Conservation (phyloP, 2,797 vertebrate genomes). For the Steatocranus sp. region DNA sequence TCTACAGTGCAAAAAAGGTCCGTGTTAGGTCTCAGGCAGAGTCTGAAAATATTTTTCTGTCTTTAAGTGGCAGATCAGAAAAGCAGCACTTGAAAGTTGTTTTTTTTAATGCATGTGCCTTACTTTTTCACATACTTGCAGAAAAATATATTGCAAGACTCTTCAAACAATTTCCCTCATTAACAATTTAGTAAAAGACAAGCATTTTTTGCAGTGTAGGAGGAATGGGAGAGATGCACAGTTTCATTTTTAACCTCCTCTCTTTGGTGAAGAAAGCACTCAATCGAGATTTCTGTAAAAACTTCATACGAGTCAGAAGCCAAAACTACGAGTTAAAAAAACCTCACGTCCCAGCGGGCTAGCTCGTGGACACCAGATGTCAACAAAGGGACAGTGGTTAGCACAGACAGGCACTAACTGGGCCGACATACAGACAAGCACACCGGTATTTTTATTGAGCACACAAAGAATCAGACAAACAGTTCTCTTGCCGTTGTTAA, state of each 20-base stretch:
- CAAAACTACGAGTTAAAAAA: neutral
- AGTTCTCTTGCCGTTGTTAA: neutral
- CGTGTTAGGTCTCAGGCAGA: neutral
- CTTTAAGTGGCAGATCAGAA: neutral
- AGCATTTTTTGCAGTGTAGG: neutral
- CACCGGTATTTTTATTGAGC: slow-evolving; percentile 43
- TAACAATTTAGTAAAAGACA: neutral
- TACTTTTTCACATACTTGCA: neutral
- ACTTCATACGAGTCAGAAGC: neutral
- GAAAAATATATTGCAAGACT: neutral
- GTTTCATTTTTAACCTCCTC: neutral
- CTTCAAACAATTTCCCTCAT: neutral
- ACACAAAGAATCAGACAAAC: slow-evolving; percentile 36
- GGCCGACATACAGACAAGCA: slow-evolving; percentile 31
- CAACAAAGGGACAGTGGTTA: neutral
- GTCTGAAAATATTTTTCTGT: neutral
- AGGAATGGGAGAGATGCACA: neutral
- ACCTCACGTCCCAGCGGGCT: neutral
- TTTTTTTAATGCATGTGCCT: no score
- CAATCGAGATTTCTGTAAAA: neutral
- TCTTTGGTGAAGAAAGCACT: neutral
- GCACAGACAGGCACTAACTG: slow-evolving; percentile 20
- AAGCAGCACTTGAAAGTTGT: neutral
- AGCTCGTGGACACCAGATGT: neutral
- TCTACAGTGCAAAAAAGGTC: neutral